Conservation (phyloP, 2,888 invertebrate genomes). For the Anodontia alba region DNA sequence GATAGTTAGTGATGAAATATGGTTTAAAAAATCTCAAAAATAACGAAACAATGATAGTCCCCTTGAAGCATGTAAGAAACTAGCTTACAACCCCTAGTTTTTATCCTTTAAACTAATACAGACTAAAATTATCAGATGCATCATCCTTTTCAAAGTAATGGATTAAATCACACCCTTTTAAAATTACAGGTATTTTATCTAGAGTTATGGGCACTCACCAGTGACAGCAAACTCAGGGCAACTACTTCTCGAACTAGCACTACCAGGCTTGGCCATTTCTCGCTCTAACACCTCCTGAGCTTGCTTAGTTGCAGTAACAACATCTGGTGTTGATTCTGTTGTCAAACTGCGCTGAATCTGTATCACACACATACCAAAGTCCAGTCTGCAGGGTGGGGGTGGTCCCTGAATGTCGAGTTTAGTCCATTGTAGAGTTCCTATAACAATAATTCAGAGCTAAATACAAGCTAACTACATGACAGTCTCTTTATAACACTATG, state of each 20-base stretch:
- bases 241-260: conserved; percentile 75
- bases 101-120: too few relatives aligned
- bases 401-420: conserved; percentile 79
- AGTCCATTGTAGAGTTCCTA: conserved; percentile 79
- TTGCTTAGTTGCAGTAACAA: conserved; percentile 65
- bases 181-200: too few relatives aligned
- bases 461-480: too few relatives aligned
- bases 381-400: conserved; percentile 80
- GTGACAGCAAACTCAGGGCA: conserved; percentile 61
- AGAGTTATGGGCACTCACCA: conserved; percentile 54
- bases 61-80: too few relatives aligned
- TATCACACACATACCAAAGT: conserved; percentile 82
- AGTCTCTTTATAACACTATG: too few relatives aligned
- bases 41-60: too few relatives aligned
- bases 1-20: too few relatives aligned
- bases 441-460: conserved; percentile 22
- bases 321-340: conserved; percentile 36
- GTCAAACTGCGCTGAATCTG: conserved; percentile 64
- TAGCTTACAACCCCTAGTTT: too few relatives aligned
- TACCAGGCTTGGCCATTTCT: conserved; percentile 76
- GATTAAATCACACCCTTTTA: too few relatives aligned
- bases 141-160: too few relatives aligned
- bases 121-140: too few relatives aligned
- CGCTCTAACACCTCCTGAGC: conserved; percentile 77
- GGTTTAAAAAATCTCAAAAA: too few relatives aligned